These are phyloP conservation scores for Orthonychiurus folsomi DNA, from an alignment of 2,888 invertebrate genomes.

Conservation along the genomic window DNA sequence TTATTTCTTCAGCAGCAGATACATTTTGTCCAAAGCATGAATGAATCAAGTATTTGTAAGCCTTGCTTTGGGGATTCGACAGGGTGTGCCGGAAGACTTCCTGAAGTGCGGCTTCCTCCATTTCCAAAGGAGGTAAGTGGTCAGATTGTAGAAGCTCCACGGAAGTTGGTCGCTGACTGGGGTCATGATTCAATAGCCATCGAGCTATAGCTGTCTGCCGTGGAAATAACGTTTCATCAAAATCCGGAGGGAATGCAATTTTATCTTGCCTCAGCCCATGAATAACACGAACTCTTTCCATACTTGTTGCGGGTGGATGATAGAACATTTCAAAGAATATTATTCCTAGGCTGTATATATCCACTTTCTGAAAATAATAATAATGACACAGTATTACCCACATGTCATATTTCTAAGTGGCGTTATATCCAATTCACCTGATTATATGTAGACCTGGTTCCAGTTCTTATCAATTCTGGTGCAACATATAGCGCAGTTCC, in stretches of 20 bases:
- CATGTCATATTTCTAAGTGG: not conserved
- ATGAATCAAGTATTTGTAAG: constrained; percentile 61
- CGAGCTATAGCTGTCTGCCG: constrained; percentile 48
- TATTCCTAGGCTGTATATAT: constrained; percentile 77
- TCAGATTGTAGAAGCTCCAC: constrained; percentile 72
- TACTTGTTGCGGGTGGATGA: constrained; percentile 69
- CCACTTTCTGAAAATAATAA: constrained; percentile 60
- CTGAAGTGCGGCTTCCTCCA: constrained; percentile 76
- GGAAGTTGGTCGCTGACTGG: constrained; percentile 71
- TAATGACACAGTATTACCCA: constrained; percentile 10
- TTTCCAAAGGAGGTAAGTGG: constrained; percentile 70
- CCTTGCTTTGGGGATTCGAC: constrained; percentile 67
- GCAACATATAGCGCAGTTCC: constrained; percentile 94
- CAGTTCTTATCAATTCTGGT: constrained; percentile 67
- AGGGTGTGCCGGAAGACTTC: constrained; percentile 74
- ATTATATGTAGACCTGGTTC: constrained; percentile 65
- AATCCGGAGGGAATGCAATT: constrained; percentile 61
- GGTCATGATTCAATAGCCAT: constrained; percentile 78
- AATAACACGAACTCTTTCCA: constrained; percentile 78
- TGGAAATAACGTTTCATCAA: constrained; percentile 51
- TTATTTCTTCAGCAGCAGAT: constrained; percentile 62
- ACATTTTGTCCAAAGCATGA: constrained; percentile 54
- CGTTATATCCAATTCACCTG: constrained; percentile 45
- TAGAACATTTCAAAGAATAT: constrained; percentile 95
- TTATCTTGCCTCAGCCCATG: constrained; percentile 60